These are phyloP conservation scores for Acrocephalus kingi DNA, from an alignment of 2,113 vertebrate genomes.

Conservation along the genomic window DNA sequence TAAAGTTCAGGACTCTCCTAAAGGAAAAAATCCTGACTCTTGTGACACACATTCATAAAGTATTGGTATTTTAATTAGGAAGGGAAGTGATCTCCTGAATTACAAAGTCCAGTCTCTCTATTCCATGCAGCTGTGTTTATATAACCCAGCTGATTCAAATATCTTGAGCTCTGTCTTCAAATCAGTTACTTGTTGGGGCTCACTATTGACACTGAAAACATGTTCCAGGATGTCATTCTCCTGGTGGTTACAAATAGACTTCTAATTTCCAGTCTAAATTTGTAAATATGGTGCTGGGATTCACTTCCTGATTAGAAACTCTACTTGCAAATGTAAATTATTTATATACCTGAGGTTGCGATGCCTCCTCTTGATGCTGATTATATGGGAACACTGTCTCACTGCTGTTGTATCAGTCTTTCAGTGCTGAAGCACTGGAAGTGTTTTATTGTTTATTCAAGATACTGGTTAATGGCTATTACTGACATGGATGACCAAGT, in stretches of 20 bases:
- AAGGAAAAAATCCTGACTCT: background rate
- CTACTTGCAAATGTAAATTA: background rate
- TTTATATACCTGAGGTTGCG: background rate
- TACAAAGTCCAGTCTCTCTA: background rate
- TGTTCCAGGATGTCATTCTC: background rate
- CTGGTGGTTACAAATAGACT: background rate
- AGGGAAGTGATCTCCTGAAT: background rate
- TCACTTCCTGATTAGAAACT: background rate
- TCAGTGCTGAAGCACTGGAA: background rate
- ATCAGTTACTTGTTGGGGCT: background rate
- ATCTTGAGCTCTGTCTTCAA: background rate
- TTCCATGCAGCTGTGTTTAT: constrained; percentile 39
- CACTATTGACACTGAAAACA: background rate
- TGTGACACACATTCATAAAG: background rate
- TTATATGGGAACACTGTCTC: background rate
- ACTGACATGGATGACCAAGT: background rate
- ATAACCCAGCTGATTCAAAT: background rate
- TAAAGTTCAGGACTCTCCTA: background rate
- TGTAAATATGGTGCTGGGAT: background rate
- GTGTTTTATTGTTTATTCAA: background rate
- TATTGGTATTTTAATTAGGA: constrained; percentile 19
- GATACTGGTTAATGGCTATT: background rate
- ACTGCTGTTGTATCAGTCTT: background rate
- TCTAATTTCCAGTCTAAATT: background rate
- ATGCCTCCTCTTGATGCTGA: background rate